A percentile compares a stretch with the other conserved stretches of the same genome.
Evolutionary conservation across 2,888 invertebrate species (phyloP).

Genomic region (Deroplatys truncata): DNA sequence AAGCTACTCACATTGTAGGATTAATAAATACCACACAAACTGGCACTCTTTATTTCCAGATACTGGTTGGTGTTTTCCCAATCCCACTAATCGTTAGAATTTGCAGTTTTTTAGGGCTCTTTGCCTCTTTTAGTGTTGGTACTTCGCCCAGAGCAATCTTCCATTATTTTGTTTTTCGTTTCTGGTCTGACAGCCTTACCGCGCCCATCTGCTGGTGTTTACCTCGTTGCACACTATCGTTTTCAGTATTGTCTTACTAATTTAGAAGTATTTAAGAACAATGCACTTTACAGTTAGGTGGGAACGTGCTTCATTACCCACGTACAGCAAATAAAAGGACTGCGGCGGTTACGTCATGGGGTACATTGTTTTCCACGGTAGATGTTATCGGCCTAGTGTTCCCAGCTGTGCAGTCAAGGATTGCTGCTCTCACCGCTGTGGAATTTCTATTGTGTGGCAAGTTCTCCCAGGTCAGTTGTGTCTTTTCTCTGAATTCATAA

Average conservation of each 20-base stretch:
- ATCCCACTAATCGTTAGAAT: too few species aligned
- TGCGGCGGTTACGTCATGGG: neutral
- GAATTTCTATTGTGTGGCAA: neutral
- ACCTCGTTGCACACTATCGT: neutral
- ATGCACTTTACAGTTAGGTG: neutral
- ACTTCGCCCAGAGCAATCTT: neutral
- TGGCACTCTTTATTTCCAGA: too few species aligned
- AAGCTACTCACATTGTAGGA: too few species aligned
- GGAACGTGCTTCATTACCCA: neutral
- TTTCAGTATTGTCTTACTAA: neutral
- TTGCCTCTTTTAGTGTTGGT: too few species aligned
- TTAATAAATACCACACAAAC: too few species aligned
- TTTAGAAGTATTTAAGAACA: neutral
- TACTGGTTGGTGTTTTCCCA: too few species aligned
- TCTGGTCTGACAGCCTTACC: neutral
- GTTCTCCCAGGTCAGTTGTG: neutral
- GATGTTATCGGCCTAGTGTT: neutral
- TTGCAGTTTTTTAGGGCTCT: too few species aligned
- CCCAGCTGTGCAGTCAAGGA: neutral
- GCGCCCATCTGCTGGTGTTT: too few species aligned
- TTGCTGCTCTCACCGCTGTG: neutral
- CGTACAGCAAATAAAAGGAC: neutral
- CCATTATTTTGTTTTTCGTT: neutral
- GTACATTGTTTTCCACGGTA: neutral
- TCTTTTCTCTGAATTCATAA: too few species aligned